phyloP scores from a whole-genome alignment of 2,797 vertebrate genomes.

The Paguma larvata region DNA sequence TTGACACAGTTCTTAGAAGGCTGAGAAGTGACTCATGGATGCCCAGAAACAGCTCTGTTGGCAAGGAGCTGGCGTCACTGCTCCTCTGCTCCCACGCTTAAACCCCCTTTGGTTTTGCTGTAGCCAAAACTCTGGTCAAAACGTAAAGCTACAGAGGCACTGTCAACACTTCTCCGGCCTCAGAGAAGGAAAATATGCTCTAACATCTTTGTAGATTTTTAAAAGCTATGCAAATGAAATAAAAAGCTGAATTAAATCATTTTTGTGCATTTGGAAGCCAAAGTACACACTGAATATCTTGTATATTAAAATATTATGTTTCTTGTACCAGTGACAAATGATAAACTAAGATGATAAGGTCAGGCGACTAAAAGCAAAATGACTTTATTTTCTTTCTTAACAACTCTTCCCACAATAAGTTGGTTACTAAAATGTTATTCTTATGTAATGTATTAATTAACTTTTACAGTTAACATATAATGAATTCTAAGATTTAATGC shows the following conservation, averaged over 20 bases:
- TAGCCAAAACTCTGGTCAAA: not conserved
- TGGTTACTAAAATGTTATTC: conserved; percentile 26
- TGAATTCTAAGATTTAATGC: not conserved
- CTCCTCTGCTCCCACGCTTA: too few species aligned
- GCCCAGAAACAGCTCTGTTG: not conserved
- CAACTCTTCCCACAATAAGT: not conserved
- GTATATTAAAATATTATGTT: not conserved
- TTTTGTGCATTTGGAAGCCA: not conserved
- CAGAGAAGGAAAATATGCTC: not conserved
- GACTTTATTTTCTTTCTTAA: conserved; percentile 33
- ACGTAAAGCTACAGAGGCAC: not conserved
- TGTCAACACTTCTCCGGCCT: not conserved
- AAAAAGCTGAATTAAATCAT: not conserved
- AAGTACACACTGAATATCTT: not conserved
- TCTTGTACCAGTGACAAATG: not conserved
- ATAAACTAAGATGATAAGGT: not conserved
- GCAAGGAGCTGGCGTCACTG: too few species aligned
- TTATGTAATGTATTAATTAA: not conserved
- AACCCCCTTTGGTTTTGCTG: not conserved
- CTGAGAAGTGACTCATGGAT: accelerated
- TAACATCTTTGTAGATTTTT: not conserved
- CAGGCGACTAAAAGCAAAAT: not conserved
- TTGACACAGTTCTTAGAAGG: not conserved
- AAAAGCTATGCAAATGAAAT: conserved; percentile 38
- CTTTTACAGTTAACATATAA: not conserved